Conservation (phyloP, 2,797 vertebrate genomes). For the Stomatorhinus walkeri region DNA sequence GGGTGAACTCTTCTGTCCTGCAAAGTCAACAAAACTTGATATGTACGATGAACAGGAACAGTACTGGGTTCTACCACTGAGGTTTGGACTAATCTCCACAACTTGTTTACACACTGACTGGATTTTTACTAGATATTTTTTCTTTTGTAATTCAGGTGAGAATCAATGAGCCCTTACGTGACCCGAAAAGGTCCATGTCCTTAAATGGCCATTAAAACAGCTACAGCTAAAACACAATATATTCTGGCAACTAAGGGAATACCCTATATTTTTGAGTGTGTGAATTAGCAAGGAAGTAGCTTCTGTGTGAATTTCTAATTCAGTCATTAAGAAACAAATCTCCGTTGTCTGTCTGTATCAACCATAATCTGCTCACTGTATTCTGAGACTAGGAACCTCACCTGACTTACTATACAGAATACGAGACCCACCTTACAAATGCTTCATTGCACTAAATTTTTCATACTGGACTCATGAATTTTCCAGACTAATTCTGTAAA, state of each 20-base stretch:
- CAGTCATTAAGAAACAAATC: background rate
- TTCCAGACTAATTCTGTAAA: background rate
- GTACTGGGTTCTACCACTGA: background rate
- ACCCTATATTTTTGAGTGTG: background rate
- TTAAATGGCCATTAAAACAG: background rate
- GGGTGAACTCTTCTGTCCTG: background rate
- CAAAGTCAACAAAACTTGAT: background rate
- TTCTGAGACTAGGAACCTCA: background rate
- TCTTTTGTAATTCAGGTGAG: background rate
- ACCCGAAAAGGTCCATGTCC: background rate
- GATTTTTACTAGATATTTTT: background rate
- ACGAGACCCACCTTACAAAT: background rate
- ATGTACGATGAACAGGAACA: background rate
- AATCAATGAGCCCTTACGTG: background rate
- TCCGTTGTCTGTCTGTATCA: background rate
- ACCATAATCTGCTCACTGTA: background rate
- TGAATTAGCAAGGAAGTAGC: background rate
- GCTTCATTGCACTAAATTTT: background rate
- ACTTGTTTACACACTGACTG: background rate
- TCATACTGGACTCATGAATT: background rate
- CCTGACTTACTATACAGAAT: background rate
- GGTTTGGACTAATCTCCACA: background rate
- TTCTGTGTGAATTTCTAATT: background rate
- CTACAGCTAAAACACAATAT: background rate
- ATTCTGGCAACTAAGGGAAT: background rate